phyloP scores from a whole-genome alignment of 2,113 vertebrate genomes.

The Pteropus alecto region DNA sequence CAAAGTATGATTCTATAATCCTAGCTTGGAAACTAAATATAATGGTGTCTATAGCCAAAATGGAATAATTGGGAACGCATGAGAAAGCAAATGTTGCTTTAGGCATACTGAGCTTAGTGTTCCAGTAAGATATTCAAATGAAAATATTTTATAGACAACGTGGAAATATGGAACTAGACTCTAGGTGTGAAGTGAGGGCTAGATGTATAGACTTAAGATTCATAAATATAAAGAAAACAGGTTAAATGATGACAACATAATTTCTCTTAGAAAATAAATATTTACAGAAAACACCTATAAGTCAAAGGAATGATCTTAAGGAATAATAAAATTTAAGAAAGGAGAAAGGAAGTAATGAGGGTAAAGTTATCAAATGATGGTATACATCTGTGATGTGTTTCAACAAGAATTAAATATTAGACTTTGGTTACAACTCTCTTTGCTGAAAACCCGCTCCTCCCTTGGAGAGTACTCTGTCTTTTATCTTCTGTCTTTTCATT shows the following conservation, averaged over 20 bases:
- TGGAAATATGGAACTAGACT: neutral
- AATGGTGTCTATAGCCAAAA: neutral
- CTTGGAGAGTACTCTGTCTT: no score
- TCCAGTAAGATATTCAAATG: neutral
- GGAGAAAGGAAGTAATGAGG: neutral
- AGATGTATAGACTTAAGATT: neutral
- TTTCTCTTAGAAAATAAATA: conserved; percentile 11
- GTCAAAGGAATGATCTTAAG: neutral
- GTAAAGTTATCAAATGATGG: neutral
- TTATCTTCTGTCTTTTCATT: no score
- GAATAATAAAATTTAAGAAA: neutral
- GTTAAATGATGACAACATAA: neutral
- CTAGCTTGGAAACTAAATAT: neutral
- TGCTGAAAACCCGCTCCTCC: no score
- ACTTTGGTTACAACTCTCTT: neutral
- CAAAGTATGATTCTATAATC: neutral
- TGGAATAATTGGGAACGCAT: neutral
- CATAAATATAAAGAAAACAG: neutral
- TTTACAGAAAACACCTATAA: neutral
- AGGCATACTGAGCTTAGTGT: neutral
- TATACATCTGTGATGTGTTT: neutral
- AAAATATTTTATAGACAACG: neutral
- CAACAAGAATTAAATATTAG: neutral
- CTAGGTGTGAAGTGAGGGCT: neutral
- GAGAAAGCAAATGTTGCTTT: neutral